phyloP scores from a whole-genome alignment of 2,113 vertebrate species.

The Gallinago paraguaiae region DNA sequence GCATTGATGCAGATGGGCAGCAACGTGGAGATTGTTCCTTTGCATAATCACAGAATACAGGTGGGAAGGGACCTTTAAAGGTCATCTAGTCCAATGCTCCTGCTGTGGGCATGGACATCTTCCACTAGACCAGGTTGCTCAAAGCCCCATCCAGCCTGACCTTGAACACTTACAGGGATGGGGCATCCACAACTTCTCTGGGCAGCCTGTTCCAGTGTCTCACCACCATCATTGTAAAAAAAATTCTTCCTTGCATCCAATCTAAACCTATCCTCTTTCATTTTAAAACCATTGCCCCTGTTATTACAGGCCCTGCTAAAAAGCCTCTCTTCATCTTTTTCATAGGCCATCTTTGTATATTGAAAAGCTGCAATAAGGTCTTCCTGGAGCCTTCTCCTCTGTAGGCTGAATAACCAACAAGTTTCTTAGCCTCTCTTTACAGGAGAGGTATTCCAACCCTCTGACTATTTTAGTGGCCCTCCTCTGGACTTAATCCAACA shows the following conservation, averaged over 20 bases:
- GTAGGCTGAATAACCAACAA: not conserved
- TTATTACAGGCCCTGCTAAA: not conserved
- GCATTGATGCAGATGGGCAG: not conserved
- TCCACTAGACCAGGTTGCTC: not conserved
- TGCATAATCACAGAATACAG: not conserved
- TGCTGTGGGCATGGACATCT: not conserved
- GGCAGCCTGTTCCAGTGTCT: not conserved
- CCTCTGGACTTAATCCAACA: not conserved
- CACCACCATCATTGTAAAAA: rapidly evolving
- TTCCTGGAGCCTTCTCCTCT: not conserved
- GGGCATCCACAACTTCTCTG: not conserved
- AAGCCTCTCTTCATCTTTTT: not conserved
- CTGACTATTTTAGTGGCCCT: too few relatives aligned
- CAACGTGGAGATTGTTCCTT: not conserved
- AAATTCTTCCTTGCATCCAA: not conserved
- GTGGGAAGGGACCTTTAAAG: not conserved
- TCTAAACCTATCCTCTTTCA: not conserved
- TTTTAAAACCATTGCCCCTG: not conserved
- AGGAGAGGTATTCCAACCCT: too few relatives aligned
- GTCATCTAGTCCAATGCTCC: not conserved
- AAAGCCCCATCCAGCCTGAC: not conserved
- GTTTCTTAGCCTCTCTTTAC: not conserved
- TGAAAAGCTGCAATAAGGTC: not conserved
- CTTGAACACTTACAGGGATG: not conserved
- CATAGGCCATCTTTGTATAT: not conserved